These are phyloP conservation scores for Bergia puertoricense DNA, from an alignment of 92 coral and sea anemone genomes.

Conservation along the genomic window DNA sequence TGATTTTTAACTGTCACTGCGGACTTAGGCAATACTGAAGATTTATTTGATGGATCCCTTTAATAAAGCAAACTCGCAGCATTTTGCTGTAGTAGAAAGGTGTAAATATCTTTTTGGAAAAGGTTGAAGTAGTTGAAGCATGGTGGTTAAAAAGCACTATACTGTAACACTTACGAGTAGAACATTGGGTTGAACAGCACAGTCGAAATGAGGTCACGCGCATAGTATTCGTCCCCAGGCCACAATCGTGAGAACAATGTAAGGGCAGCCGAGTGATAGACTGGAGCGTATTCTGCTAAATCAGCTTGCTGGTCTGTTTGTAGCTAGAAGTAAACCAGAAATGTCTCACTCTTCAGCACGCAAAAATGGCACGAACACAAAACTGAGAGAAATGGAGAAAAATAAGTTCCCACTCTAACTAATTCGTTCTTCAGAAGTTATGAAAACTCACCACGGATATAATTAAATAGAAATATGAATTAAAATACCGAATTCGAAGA, in stretches of 20 bases:
- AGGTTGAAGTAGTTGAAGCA: no score
- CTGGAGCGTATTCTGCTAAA: slow-evolving; percentile 18
- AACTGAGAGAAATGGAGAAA: no score
- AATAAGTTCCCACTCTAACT: no score
- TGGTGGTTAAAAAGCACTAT: neutral
- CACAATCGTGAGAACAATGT: slow-evolving; percentile 69
- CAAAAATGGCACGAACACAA: no score
- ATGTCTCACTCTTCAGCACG: no score
- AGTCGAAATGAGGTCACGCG: slow-evolving; percentile 86
- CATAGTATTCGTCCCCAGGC: slow-evolving; percentile 93
- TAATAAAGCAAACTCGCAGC: no score
- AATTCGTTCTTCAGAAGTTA: no score
- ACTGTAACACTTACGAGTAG: slow-evolving; percentile 67
- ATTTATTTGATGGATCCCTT: no score
- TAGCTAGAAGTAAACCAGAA: neutral
- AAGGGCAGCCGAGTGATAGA: slow-evolving; percentile 82
- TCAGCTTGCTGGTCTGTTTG: slow-evolving; percentile 25
- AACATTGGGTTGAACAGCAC: slow-evolving; percentile 74
- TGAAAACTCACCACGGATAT: neutral
- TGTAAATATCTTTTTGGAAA: no score
- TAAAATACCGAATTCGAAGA: neutral
- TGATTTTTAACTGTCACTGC: no score
- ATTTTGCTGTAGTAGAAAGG: neutral
- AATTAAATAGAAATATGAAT: no score
- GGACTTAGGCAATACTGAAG: no score